Conservation (phyloP, 2,888 invertebrate species). For the Drosophila macrospina region DNA sequence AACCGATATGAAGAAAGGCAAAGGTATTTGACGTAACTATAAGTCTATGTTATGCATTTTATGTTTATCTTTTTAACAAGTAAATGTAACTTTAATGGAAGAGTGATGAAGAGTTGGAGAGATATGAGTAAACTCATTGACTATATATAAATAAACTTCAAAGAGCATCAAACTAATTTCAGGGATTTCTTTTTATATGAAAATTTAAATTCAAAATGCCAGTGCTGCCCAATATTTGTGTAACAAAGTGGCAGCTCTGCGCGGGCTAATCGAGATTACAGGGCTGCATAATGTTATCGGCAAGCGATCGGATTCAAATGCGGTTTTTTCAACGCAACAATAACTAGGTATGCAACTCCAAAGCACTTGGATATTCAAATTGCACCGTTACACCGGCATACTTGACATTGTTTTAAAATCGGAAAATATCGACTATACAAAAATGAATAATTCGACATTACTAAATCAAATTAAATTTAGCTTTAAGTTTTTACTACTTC, state of each 20-base stretch:
- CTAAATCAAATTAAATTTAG: too few species aligned
- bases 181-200: background rate
- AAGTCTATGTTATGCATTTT: constrained; percentile 75
- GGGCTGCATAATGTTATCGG: constrained; percentile 13
- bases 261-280: background rate
- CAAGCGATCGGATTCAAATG: constrained; percentile 4
- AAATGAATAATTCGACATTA: too few species aligned
- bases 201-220: background rate
- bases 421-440: too few species aligned
- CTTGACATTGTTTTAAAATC: too few species aligned
- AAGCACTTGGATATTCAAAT: too few species aligned
- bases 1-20: constrained; percentile 27
- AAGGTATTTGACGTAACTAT: constrained; percentile 71
- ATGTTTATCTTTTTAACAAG: constrained; percentile 62
- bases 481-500: too few species aligned
- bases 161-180: constrained; percentile 30
- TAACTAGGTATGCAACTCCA: too few species aligned
- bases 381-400: too few species aligned
- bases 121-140: constrained; percentile 55
- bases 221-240: constrained; percentile 2
- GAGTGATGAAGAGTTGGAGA: constrained; percentile 19
- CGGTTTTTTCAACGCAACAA: too few species aligned
- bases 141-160: constrained; percentile 45
- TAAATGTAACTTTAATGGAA: constrained; percentile 57
- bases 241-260: constrained; percentile 1